Evolutionary conservation across 23 tunicate genomes (phyloP), one percentile per base, ranked within the genome.

Genomic region (Oikopleura dioica): DNA sequence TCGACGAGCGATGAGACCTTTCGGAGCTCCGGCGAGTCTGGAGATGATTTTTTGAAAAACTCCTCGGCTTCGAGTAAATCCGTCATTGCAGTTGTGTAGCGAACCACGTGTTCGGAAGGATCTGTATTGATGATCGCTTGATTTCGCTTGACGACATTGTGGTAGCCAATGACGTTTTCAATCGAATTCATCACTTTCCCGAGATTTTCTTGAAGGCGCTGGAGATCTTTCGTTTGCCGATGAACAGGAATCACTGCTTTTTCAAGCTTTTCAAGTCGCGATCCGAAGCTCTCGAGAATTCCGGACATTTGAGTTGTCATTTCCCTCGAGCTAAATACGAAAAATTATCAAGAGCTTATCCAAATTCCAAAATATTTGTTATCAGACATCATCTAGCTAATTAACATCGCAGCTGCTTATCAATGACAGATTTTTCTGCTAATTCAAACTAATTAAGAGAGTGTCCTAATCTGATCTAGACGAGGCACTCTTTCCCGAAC

Each of bases 171-270:
- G 16, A 44, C 55, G 55, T 44, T 44, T 9, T 44, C 55, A 44
- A 44, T 44, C 55, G 55, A 44, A 44, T 9, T 9, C 9, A 44
- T 44, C 9, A 44, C 55, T 44, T 44, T 44, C 9, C 16, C 55
- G 16, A 37, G 81, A 85, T 84, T 91, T 36, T 91, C 97, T 78
- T 85, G 97, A 23, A 85, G 78, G 75, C 97, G 63, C 69, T 91
- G 97, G 26, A 91, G 76, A 80, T 91, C 97, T 68, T 91, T 91
- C 0, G 97, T 91, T 69, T 91, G 69, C 35, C 97, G 77, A 76
- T 91, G 97, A 38, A 91, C 84, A 5, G 97, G 97, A 44, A 44
- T 44, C 55, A 44, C 55, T 44, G 55, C 55, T 9, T 44, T 44
- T 44, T 44, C 55, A 16, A 44, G 55, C 55, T 44, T 44, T 44